Conservation (phyloP, 2,888 invertebrate species). For the Habrosyne pyritoides region DNA sequence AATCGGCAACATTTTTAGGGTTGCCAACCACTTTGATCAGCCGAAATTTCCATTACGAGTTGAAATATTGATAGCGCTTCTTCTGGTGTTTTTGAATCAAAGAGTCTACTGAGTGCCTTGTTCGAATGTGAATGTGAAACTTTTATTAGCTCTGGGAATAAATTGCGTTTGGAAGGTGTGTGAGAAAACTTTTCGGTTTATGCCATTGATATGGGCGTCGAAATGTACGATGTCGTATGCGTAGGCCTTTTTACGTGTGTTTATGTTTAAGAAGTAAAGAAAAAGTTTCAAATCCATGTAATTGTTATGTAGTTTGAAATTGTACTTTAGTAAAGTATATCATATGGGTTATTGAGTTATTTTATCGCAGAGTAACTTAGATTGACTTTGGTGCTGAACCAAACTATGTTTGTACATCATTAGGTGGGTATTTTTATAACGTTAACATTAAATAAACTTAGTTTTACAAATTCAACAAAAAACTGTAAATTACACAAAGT, state of each 20-base stretch:
- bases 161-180: not conserved
- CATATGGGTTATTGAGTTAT: not conserved
- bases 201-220: not conserved
- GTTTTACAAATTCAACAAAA: not conserved
- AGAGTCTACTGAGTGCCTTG: constrained; percentile 8
- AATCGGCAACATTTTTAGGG: constrained; percentile 52
- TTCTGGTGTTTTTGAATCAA: constrained; percentile 28
- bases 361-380: not conserved
- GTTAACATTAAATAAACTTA: no score
- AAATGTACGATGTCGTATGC: not conserved
- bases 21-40: constrained; percentile 49
- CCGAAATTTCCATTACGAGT: constrained; percentile 38
- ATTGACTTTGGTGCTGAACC: not conserved
- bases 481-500: not conserved
- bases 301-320: not conserved
- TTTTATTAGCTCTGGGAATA: constrained; percentile 7
- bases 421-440: no score
- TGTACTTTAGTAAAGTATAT: not conserved
- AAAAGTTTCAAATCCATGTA: not conserved
- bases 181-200: not conserved
- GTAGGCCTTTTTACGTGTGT: not conserved
- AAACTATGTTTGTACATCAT: not conserved
- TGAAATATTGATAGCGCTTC: constrained; percentile 36
- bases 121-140: constrained; percentile 8
- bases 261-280: not conserved